Percentiles rank a stretch among this genome's conserved stretches.
phyloP scores from a whole-genome alignment of 2,888 invertebrate species.

The Apodemia mormo region DNA sequence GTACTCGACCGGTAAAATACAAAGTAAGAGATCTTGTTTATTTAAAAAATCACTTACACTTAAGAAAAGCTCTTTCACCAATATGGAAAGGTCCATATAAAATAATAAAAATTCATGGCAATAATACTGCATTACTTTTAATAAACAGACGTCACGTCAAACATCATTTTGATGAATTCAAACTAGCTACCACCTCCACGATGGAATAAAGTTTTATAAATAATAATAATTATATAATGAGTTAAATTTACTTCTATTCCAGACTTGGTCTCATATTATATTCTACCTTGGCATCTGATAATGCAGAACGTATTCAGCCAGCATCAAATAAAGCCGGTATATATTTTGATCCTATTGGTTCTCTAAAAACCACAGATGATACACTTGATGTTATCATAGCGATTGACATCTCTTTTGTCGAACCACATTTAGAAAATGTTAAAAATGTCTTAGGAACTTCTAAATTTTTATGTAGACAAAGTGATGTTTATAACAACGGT shows the following conservation, averaged over 20 bases:
- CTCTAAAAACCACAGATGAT: conserved; percentile 8
- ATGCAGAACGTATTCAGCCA: conserved; percentile 13
- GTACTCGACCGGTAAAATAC: not conserved
- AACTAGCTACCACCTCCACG: not conserved
- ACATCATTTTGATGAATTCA: conserved; percentile 3
- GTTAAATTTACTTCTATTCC: not conserved
- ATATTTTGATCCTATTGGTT: conserved; percentile 2
- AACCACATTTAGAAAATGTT: conserved; percentile 5
- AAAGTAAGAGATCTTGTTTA: not conserved
- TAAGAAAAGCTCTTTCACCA: not conserved
- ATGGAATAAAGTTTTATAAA: no score
- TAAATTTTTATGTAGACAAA: conserved; percentile 7
- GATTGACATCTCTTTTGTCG: not conserved
- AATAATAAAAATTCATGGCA: not conserved
- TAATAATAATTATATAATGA: not conserved
- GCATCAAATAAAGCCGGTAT: conserved; percentile 8
- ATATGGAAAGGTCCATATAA: no score
- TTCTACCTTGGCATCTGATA: not conserved
- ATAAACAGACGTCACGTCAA: not conserved
- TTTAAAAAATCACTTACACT: not conserved
- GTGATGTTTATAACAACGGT: not conserved
- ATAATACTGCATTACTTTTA: not conserved
- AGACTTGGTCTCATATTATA: conserved; percentile 17
- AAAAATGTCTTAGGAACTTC: not conserved
- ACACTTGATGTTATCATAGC: not conserved